phyloP scores from a whole-genome alignment of 2,113 vertebrate genomes.

The Corydoras maculifer region DNA sequence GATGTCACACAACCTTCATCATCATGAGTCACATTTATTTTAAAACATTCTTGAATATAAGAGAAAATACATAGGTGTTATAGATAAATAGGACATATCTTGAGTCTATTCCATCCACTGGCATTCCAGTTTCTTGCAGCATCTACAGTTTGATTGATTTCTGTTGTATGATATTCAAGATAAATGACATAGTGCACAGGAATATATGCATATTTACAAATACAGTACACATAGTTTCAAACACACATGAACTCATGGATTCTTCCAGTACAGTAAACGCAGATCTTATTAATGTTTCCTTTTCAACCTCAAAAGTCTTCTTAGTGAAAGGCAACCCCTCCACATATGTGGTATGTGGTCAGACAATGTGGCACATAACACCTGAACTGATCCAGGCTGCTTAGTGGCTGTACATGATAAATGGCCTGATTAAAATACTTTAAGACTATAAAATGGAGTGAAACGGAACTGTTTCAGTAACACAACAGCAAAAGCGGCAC shows the following conservation, averaged over 20 bases:
- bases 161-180: slow-evolving; percentile 33
- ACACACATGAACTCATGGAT: slow-evolving; percentile 30
- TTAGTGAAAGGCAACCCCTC: too few relatives aligned
- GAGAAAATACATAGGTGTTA: slow-evolving; percentile 39
- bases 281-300: slow-evolving; percentile 9
- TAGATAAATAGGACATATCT: slow-evolving; percentile 50
- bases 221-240: slow-evolving; percentile 21
- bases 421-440: not conserved
- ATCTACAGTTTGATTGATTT: slow-evolving; percentile 52
- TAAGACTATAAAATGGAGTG: slow-evolving; percentile 26
- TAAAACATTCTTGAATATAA: slow-evolving; percentile 25
- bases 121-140: slow-evolving; percentile 72
- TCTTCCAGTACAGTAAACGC: slow-evolving; percentile 31
- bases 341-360: too few relatives aligned
- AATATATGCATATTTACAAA: slow-evolving; percentile 35
- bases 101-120: slow-evolving; percentile 46
- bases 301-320: slow-evolving; percentile 4
- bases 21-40: slow-evolving; percentile 30
- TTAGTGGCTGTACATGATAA: too few relatives aligned
- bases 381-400: too few relatives aligned
- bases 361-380: too few relatives aligned
- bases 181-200: slow-evolving; percentile 46
- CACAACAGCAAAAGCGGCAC: too few relatives aligned
- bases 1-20: not conserved
- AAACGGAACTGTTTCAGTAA: not conserved